Evolutionary conservation across 2,888 invertebrate species (phyloP), one percentile per base, ranked within the genome.

Genomic region (Yponomeuta cagnagella): DNA sequence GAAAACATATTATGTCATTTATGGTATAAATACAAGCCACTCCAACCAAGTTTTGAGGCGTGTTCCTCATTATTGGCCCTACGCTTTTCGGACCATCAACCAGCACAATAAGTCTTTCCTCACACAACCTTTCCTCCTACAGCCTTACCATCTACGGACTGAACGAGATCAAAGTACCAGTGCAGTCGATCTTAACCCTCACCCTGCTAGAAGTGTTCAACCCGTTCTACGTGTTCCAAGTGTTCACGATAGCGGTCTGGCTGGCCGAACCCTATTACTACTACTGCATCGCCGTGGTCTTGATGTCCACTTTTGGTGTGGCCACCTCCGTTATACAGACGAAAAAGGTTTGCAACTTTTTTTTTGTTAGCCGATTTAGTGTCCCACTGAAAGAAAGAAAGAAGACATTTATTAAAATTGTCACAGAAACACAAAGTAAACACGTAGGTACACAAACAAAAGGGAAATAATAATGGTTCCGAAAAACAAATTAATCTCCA

Each of bases 161-260:
- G 37, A 98, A 98, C 87, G 95, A 96, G 84, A 98, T 98, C 76
- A 93, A 94, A 70, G 96, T 98, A 63, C 96, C 96, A 5, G 95
- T 97, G 69, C 95, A 95, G 79, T 94, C 95, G 69, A 92, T 97
- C 67, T 80, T 94, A 72, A 95, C 95, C 0, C 90, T 98, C 15
- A 90, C 97, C 0, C 94, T 96, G 63, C 89, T 97, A 74, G 97
- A 98, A 86, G 95, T 96, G 58, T 94, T 98, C 77, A 98, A 98
- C 87, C 98, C 98, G 4, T 98, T 98, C 92, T 98, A 98, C 90
- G 95, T 98, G 80, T 98, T 98, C 92, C 98, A 98, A 94, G 85
- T 98, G 75, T 97, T 97, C 88, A 98, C 98, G 68, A 96, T 97
- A 74, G 93, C 94, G 10, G 93, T 98, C 71, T 98, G 98, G 98